Evolutionary conservation across 2,888 invertebrate species (phyloP).

Genomic region (Dasysyrphus albostriatus): DNA sequence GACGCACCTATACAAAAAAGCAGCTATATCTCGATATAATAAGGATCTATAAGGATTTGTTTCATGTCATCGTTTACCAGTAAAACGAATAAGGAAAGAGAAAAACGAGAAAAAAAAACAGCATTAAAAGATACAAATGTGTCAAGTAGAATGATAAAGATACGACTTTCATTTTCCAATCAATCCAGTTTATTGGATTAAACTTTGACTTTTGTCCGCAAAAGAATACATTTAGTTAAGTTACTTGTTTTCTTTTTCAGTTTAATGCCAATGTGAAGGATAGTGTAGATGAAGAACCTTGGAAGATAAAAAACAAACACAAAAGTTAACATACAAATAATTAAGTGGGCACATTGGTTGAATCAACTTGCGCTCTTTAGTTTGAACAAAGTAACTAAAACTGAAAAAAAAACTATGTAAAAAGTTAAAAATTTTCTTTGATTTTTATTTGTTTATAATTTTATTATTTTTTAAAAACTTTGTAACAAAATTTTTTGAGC

Average conservation of each 20-base stretch:
- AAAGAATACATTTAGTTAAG: conserved; percentile 13
- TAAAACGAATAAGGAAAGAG: not conserved
- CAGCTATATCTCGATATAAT: not conserved
- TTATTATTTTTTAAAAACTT: too few relatives aligned
- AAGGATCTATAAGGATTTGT: conserved; percentile 5
- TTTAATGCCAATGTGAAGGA: conserved; percentile 11
- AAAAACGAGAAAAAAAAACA: not conserved
- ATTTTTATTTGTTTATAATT: too few relatives aligned
- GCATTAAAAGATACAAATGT: conserved; percentile 23
- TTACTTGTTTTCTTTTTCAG: not conserved
- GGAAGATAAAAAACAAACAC: not conserved
- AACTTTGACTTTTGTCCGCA: conserved; percentile 26
- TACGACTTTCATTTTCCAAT: conserved; percentile 44
- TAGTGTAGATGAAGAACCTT: not conserved
- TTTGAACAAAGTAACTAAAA: too few relatives aligned
- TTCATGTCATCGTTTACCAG: not conserved
- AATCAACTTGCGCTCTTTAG: too few relatives aligned
- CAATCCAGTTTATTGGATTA: conserved; percentile 39
- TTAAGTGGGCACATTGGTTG: not conserved
- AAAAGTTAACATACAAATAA: not conserved
- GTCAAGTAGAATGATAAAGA: conserved; percentile 37
- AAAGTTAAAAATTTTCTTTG: too few relatives aligned
- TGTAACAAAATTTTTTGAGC: too few relatives aligned
- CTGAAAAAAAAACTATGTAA: too few relatives aligned
- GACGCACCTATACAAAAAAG: conserved; percentile 5